Evolutionary conservation across 2,797 vertebrate genomes (phyloP).

Genomic region (Melanogrammus aeglefinus): DNA sequence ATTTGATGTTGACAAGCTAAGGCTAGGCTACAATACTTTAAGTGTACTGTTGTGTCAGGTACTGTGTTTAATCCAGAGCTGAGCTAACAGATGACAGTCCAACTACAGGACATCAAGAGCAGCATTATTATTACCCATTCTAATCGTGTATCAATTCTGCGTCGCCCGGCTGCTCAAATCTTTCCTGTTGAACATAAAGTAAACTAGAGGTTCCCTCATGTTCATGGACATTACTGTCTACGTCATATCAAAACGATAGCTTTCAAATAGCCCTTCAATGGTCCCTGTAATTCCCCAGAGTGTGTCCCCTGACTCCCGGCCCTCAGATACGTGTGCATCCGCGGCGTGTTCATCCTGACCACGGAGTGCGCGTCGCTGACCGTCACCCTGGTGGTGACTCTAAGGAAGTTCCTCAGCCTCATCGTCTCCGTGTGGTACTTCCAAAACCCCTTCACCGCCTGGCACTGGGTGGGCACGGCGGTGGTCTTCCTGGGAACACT

Average conservation of each 20-base stretch:
- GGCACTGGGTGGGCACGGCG: slow-evolving; percentile 92
- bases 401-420: slow-evolving; percentile 96
- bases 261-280: neutral
- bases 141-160: no score
- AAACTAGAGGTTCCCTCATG: neutral
- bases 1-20: neutral
- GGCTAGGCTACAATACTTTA: neutral
- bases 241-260: neutral
- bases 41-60: neutral
- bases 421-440: slow-evolving; percentile 97
- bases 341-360: slow-evolving; percentile 92
- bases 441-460: slow-evolving; percentile 87
- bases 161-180: neutral
- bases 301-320: slow-evolving; percentile 25
- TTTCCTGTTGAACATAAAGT: neutral
- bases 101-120: neutral
- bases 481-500: slow-evolving; percentile 91
- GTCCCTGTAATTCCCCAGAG: neutral
- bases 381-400: slow-evolving; percentile 92
- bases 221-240: neutral
- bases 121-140: neutral
- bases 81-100: neutral
- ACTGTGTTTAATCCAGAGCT: neutral
- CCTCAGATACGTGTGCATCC: slow-evolving; percentile 91
- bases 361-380: slow-evolving; percentile 95